Base-by-base conservation (phyloP, 2,113 vertebrate species). In the Eudorcas thomsonii region DNA sequence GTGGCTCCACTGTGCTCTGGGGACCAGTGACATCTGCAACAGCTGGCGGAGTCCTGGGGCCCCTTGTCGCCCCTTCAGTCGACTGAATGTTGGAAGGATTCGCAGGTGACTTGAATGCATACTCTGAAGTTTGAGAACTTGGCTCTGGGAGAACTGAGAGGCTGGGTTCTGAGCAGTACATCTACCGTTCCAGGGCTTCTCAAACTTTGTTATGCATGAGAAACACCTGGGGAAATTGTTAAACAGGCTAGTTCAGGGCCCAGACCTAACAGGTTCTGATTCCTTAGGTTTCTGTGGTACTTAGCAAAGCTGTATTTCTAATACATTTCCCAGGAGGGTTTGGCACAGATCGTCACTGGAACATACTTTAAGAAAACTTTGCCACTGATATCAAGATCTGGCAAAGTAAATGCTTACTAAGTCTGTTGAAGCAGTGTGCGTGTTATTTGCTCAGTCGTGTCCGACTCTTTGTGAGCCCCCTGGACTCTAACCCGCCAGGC, bases 251-350 rank as follows among this genome's bases (percentile, higher is more conserved):
- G 84, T 94, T 96, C 21, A 81, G 30, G n/a, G 30, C 39, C 36
- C 54, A 78, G 39, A 64, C 83, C 55, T 86, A 94, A 93, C 43
- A 87, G 17, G 9, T 83, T 94, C 64, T 93, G 59, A 89, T 83
- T 91, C 55, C 3, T 8, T 59, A 43, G 28, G 15, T 36, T 64
- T 94, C 25, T 52, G 39, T 71, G 45, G 26, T 80, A 81, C 6
- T 62, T 81, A 4, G 67, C 90, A 96, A 97, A 88, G 85, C 13
- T 81, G n/a, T 94, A 50, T 82, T 87, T 94, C 64, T 91, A 85
- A 90, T 30, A 62, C 26, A 60, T 82, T 80, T 92, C 7, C 54
- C 52, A 55, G 45, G 48, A 10, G 4, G 11, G 89, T 48, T 81
- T 57, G 88, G 28, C 28, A 59, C 6, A 91, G 13, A 11, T 86